Conservation (phyloP, 37 sponge, comb jelly and placozoan species). For the Crambe crambe region DNA sequence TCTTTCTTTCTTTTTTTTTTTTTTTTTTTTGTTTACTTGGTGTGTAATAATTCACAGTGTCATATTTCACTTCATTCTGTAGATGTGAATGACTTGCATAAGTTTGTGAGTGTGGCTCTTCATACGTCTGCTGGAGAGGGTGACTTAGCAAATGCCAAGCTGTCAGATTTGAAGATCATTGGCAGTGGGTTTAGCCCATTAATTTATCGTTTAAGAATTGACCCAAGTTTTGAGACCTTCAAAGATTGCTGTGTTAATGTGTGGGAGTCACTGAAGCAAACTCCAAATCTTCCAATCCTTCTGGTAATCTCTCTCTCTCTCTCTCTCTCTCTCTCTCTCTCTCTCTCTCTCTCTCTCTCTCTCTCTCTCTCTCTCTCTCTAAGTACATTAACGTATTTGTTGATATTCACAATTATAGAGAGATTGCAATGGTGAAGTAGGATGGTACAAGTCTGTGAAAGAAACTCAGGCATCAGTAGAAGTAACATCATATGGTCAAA, state of each 20-base stretch:
- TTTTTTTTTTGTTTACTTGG: too few relatives aligned
- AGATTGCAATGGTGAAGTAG: slow-evolving; percentile 51
- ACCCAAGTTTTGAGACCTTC: slow-evolving; percentile 29
- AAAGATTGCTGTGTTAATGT: slow-evolving; percentile 16
- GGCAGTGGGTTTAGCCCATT: slow-evolving; percentile 58
- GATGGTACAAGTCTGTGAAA: slow-evolving; percentile 74
- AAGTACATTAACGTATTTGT: not conserved
- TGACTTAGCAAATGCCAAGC: slow-evolving; percentile 44
- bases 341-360: not conserved
- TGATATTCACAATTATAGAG: not conserved
- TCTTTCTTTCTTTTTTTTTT: too few relatives aligned
- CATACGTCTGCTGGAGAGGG: slow-evolving; percentile 71
- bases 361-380: not conserved
- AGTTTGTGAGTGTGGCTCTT: slow-evolving; percentile 65
- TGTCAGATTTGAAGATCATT: slow-evolving; percentile 51
- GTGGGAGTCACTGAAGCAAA: slow-evolving; percentile 45
- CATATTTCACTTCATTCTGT: not conserved
- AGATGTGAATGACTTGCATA: slow-evolving; percentile 45
- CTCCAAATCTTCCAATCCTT: slow-evolving; percentile 29
- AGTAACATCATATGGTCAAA: slow-evolving; percentile 60
- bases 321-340: not conserved
- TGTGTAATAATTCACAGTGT: too few relatives aligned
- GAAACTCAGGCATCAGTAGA: slow-evolving; percentile 69
- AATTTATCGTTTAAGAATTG: slow-evolving; percentile 33
- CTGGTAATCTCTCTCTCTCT: slow-evolving; percentile 26